Conservation (phyloP, 2,888 invertebrate genomes). For the Plagodis pulveraria region DNA sequence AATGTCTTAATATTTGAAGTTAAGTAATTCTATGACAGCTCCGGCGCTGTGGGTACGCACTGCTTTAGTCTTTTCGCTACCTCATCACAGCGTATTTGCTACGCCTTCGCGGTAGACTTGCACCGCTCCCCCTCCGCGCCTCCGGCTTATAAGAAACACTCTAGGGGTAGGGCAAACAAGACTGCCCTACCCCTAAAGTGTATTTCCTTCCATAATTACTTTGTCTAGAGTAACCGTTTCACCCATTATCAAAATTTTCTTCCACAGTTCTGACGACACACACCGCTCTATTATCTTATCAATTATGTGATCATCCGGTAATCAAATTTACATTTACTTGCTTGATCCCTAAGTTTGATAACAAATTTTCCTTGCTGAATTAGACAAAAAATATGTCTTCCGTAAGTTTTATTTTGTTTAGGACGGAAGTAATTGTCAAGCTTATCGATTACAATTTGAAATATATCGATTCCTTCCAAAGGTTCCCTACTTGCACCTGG, state of each 20-base stretch:
- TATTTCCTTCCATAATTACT: neutral
- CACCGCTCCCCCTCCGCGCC: too few relatives aligned
- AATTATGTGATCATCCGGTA: neutral
- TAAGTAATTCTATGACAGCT: too few relatives aligned
- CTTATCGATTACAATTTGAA: conserved; percentile 1
- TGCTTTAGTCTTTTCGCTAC: too few relatives aligned
- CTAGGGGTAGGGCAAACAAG: too few relatives aligned
- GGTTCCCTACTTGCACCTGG: neutral
- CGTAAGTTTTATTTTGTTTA: neutral
- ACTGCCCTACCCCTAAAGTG: neutral
- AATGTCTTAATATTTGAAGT: too few relatives aligned
- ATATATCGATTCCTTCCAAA: neutral
- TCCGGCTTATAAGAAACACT: too few relatives aligned
- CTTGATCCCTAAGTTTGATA: neutral
- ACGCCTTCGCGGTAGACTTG: too few relatives aligned
- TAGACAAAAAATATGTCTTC: neutral
- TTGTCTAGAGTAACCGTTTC: neutral
- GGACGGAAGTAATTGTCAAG: neutral
- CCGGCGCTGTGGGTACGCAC: too few relatives aligned
- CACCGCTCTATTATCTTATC: neutral
- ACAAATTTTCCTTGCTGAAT: neutral
- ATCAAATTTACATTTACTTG: neutral
- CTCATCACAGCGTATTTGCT: too few relatives aligned
- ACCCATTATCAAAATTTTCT: neutral
- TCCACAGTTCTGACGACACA: neutral